phyloP scores from a whole-genome alignment of 2,888 invertebrate species.

The Yponomeuta plumbellus region DNA sequence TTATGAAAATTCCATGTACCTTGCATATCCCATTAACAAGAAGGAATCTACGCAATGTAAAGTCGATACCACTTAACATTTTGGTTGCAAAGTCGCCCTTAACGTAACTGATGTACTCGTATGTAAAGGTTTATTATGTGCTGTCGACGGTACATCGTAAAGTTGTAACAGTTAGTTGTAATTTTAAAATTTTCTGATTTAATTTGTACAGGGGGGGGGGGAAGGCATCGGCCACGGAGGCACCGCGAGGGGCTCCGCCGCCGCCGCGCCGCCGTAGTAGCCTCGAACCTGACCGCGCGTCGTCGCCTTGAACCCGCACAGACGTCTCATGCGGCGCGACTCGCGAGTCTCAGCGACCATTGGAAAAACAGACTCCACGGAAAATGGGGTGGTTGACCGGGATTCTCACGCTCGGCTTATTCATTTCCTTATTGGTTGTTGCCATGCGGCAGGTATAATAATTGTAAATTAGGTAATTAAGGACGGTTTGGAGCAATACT shows the following conservation, averaged over 20 bases:
- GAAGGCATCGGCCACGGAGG: slow-evolving; percentile 34
- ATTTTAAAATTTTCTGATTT: too few species aligned
- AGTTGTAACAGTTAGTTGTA: neutral
- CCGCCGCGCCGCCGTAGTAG: slow-evolving; percentile 39
- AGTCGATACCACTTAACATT: too few species aligned
- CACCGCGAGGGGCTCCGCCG: slow-evolving; percentile 45
- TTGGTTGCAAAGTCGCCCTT: too few species aligned
- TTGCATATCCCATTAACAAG: too few species aligned
- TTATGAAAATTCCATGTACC: too few species aligned
- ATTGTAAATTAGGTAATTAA: too few species aligned
- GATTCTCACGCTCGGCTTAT: slow-evolving; percentile 4
- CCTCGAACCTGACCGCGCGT: slow-evolving; percentile 76
- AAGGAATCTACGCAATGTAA: too few species aligned
- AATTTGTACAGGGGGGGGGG: slow-evolving; percentile 2
- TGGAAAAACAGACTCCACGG: slow-evolving; percentile 47
- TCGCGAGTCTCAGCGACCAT: slow-evolving; percentile 25
- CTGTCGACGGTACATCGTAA: neutral
- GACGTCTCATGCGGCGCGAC: neutral
- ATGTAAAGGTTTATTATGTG: too few species aligned
- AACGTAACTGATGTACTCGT: too few species aligned
- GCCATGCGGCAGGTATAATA: neutral
- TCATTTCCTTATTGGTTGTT: slow-evolving; percentile 5
- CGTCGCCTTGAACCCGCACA: slow-evolving; percentile 67
- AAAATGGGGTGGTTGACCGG: slow-evolving; percentile 31
- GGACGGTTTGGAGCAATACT: too few species aligned